Percentiles rank a stretch among this genome's conserved stretches.
Evolutionary conservation across 2,113 vertebrate genomes (phyloP).

Genomic region (Grantiella picta): DNA sequence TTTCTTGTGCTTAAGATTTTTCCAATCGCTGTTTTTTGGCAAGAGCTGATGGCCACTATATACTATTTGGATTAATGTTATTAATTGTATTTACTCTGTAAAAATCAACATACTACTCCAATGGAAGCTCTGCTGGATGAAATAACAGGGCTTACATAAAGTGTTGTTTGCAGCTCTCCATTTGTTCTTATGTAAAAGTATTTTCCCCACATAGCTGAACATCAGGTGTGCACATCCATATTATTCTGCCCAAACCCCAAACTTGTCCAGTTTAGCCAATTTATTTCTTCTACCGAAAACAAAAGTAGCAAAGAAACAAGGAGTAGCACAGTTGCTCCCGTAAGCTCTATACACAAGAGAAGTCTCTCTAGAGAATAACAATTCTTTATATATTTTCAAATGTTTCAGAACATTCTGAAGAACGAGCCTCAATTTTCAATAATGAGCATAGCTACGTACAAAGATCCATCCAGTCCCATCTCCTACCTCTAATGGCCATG

Average conservation of each 20-base stretch:
- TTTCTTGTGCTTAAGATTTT: neutral
- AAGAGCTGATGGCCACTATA: neutral
- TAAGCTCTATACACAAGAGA: neutral
- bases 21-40: neutral
- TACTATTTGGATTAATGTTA: neutral
- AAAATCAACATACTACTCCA: neutral
- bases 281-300: neutral
- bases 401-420: neutral
- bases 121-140: neutral
- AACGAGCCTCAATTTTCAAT: neutral
- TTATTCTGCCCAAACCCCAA: neutral
- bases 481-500: neutral
- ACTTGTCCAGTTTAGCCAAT: neutral
- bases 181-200: neutral
- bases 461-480: neutral
- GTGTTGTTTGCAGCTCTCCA: neutral
- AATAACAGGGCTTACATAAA: neutral
- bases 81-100: slow-evolving; percentile 1
- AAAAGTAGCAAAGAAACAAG: neutral
- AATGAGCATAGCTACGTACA: neutral
- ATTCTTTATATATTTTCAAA: neutral
- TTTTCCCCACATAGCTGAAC: neutral
- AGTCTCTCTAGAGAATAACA: neutral
- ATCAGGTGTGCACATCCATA: neutral
- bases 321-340: neutral